phyloP scores from a whole-genome alignment of 2,888 invertebrate species.

The Hirtodrosophila duncani region DNA sequence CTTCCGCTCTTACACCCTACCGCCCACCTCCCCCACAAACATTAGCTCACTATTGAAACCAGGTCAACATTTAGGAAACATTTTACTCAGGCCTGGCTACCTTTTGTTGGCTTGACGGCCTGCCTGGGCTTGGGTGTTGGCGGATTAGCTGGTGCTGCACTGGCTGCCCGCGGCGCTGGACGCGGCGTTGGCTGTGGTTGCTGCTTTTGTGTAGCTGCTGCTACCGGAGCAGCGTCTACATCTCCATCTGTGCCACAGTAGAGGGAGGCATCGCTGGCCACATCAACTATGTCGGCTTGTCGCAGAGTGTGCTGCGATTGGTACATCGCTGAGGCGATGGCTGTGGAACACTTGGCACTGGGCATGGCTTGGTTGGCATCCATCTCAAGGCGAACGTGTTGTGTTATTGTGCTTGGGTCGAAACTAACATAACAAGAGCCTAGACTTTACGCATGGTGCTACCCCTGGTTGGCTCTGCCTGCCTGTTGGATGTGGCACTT shows the following conservation, averaged over 20 bases:
- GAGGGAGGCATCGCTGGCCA: constrained; percentile 76
- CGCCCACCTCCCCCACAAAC: background rate
- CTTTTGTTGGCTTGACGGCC: constrained; percentile 60
- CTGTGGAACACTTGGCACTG: constrained; percentile 56
- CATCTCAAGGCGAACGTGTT: constrained; percentile 44
- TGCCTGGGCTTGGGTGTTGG: constrained; percentile 78
- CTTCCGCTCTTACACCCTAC: background rate
- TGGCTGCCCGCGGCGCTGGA: constrained; percentile 73
- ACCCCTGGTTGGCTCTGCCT: constrained; percentile 2
- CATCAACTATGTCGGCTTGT: constrained; percentile 75
- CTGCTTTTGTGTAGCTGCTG: constrained; percentile 7
- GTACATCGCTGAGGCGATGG: constrained; percentile 56
- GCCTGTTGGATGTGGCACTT: constrained; percentile 34
- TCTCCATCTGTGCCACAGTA: constrained; percentile 69
- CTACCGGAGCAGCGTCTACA: constrained; percentile 17
- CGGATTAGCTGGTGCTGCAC: constrained; percentile 42
- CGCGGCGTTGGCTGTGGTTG: constrained; percentile 74
- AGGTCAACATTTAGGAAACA: constrained; percentile 42
- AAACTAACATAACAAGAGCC: too few species aligned
- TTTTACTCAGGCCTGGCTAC: constrained; percentile 33
- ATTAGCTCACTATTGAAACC: constrained; percentile 35
- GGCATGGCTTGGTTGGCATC: constrained; percentile 56
- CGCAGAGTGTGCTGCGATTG: constrained; percentile 60
- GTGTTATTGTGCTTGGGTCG: constrained; percentile 8
- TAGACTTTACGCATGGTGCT: too few species aligned